Evolutionary conservation across 2,797 vertebrate genomes (phyloP).

Genomic region (Buceros bicornis): DNA sequence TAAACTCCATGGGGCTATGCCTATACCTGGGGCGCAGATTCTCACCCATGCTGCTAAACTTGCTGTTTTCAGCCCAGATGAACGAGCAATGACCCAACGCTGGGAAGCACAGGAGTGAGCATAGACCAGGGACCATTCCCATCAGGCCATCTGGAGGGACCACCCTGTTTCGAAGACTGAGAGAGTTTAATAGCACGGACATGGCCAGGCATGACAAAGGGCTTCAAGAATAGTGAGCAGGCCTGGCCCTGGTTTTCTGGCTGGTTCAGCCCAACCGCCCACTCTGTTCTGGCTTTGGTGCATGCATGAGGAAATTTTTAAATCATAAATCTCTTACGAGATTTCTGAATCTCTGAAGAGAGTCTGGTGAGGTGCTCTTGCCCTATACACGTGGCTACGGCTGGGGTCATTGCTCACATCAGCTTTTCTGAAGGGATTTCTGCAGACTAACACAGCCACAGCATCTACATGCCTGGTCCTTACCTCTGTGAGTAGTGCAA

Average conservation of each 20-base stretch:
- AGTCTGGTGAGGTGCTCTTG: background rate
- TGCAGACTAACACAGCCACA: background rate
- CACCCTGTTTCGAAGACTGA: background rate
- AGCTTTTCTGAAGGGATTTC: background rate
- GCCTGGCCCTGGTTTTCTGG: background rate
- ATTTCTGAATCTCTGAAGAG: background rate
- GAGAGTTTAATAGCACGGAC: background rate
- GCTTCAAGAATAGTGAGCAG: background rate
- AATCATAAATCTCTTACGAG: background rate
- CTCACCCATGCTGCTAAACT: background rate
- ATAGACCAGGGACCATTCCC: background rate
- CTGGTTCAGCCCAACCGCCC: background rate
- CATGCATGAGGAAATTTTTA: accelerated
- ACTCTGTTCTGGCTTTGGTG: background rate
- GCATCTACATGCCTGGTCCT: no score
- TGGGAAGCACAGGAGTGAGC: background rate
- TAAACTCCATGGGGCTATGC: background rate
- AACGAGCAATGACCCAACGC: background rate
- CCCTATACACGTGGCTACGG: background rate
- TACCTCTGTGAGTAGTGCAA: background rate
- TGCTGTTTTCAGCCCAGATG: background rate
- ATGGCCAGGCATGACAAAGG: background rate
- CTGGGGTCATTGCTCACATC: background rate
- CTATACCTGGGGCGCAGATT: background rate
- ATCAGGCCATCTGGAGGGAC: background rate